Conservation (phyloP, 2,113 vertebrate genomes). For the Ahaetulla prasina region DNA sequence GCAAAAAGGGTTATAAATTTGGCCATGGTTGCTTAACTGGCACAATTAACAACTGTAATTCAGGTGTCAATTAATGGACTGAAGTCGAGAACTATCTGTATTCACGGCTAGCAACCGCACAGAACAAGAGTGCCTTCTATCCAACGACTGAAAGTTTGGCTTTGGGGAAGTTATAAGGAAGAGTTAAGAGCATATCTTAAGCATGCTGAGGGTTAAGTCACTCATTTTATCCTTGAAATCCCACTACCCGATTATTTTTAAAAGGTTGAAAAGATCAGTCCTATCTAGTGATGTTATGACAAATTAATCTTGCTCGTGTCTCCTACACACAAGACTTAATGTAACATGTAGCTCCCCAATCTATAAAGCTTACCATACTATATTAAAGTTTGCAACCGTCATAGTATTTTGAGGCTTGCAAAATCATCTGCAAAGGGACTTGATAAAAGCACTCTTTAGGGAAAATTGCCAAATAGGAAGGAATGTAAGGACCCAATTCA, state of each 20-base stretch:
- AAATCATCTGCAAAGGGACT: neutral
- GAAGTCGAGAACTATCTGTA: neutral
- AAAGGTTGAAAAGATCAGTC: neutral
- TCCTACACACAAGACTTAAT: neutral
- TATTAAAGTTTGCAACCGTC: neutral
- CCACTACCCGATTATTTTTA: neutral
- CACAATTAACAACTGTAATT: neutral
- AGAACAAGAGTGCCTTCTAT: neutral
- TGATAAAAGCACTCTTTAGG: neutral
- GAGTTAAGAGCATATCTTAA: neutral
- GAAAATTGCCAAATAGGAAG: neutral
- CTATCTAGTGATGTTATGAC: neutral
- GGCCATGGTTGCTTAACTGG: neutral
- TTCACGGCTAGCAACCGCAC: neutral
- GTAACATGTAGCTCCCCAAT: neutral
- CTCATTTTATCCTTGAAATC: neutral
- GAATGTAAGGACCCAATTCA: neutral
- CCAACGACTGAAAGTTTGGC: neutral
- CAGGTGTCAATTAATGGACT: neutral
- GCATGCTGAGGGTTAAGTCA: neutral
- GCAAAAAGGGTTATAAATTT: neutral
- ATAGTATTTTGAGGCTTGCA: neutral
- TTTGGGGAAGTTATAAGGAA: neutral
- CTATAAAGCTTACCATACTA: neutral
- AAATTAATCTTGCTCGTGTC: neutral